Base-by-base conservation (phyloP, 1,140 invertebrate genomes). In the Drosophila repletoides region DNA sequence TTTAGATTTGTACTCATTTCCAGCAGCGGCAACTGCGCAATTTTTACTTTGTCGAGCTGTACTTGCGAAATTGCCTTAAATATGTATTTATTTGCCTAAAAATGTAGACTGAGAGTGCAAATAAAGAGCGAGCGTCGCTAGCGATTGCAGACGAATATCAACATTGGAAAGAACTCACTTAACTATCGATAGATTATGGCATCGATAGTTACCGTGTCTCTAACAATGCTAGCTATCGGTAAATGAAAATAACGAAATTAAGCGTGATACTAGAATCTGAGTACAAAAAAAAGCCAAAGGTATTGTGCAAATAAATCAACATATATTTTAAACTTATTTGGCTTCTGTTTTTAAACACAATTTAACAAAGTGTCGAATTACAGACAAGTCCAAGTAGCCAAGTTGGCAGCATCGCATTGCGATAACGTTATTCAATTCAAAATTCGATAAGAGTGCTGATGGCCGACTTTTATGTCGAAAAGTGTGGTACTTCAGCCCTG, bases 1-100 rank as follows among this genome's bases (percentile, higher is more conserved):
- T 79, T 84, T 9, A 86, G 12, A 28, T 79, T 84, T 14, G 79
- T 58, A 61, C 80, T 77, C 79, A 84, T 84, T 43, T 34, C 28
- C 29, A 46, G 46, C 46, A 28, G 43, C 41, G 2, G 5, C 9
- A 31, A 41, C 15, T 70, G 24, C 36, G 26, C 43, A 59, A 34
- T 58, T 48, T 40, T 34, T 14, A 14, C 33, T 31, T 31, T 38
- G 33, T 31, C 14, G n/a, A n/a, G n/a, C n/a, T n/a, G 24, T 49
- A n/a, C 21, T 49, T 67, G 64, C 45, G 29, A 61, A 67, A 67
- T 53, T 40, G 24, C n/a, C n/a, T n/a, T n/a, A n/a, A n/a, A n/a
- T 21, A 26, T 60, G 33, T 33, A 68, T 38, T 63, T 43, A 46
- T 45, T 63, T 19, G 59, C 59, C 41, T 48, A 33, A 46, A 45